Evolutionary conservation across 2,797 vertebrate species (phyloP), one percentile per base, ranked within the genome.

Genomic region (Malurus leucopterus): DNA sequence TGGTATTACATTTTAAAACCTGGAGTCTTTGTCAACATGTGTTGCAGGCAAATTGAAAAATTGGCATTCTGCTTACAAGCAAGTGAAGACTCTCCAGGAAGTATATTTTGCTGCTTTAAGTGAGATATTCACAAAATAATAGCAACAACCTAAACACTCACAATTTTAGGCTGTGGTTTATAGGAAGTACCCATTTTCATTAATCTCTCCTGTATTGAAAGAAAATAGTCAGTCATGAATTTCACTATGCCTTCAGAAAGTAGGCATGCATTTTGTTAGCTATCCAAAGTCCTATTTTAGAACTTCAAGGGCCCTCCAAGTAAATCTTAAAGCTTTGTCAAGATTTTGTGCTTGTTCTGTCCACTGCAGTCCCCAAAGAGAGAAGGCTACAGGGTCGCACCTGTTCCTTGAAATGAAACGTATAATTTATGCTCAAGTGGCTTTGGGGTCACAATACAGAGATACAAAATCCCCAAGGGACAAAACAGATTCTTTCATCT

Each of bases 401-500:
- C 95, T 97, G 96, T 93, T 95, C 53, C 71, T 83, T 67, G 74
- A 63, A 84, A 73, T 26, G 64, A 84, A 32, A 54, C 2, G 0
- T 57, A 22, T 86, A 88, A 96, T 95, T 96, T 94, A 95, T 95
- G 86, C 72, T 69, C 10, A 2, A 81, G 74, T 90, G 87, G 77
- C 93, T 93, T 84, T 63, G 58, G 43, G 90, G 92, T 86, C 91
- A 92, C 20, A 65, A 73, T 70, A 41, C 30, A 73, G 72, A 94
- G 82, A 86, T 85, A 59, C 26, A 51, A 41, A 74, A 85, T 91
- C 51, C 86, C 75, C 24, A 36, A 57, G 91, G 71, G 83, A 86
- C 55, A 89, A 86, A 77, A 58, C 7, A 67, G 54, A 77, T 89
- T 73, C 80, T 94, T 95, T 96, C 91, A 96, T 96, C 92, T 96